These are phyloP conservation scores for Xestia c-nigrum DNA, from an alignment of 2,888 invertebrate genomes.

Conservation along the genomic window DNA sequence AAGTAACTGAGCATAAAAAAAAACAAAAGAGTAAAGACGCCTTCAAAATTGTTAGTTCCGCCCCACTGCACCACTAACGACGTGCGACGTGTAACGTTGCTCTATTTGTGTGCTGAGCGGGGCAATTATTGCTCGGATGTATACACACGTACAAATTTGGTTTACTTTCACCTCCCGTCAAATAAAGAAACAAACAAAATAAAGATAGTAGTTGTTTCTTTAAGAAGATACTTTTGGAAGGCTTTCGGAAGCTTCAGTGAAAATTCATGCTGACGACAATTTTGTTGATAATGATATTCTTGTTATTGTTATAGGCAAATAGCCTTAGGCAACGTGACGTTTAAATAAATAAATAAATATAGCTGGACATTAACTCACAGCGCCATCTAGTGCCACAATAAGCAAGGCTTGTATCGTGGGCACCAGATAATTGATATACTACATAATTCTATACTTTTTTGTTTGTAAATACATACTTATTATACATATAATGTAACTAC, in stretches of 20 bases:
- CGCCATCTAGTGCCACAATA: too few species aligned
- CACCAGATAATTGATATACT: too few species aligned
- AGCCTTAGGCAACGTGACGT: neutral
- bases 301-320: too few species aligned
- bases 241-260: neutral
- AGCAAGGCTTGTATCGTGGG: too few species aligned
- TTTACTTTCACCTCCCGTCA: slow-evolving; percentile 71
- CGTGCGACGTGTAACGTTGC: slow-evolving; percentile 53
- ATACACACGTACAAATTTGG: slow-evolving; percentile 34
- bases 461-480: too few species aligned
- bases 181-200: slow-evolving; percentile 11
- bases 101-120: slow-evolving; percentile 40
- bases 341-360: too few species aligned
- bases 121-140: slow-evolving; percentile 45
- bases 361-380: too few species aligned
- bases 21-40: slow-evolving; percentile 35
- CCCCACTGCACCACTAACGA: slow-evolving; percentile 55
- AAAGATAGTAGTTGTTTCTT: neutral
- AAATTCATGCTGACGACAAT: neutral
- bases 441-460: too few species aligned
- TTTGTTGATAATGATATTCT: neutral
- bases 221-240: too few species aligned
- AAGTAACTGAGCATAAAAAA: slow-evolving; percentile 35
- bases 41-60: slow-evolving; percentile 44
- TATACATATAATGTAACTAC: too few species aligned